Conservation (phyloP, 2,797 vertebrate genomes). For the Morelia viridis region DNA sequence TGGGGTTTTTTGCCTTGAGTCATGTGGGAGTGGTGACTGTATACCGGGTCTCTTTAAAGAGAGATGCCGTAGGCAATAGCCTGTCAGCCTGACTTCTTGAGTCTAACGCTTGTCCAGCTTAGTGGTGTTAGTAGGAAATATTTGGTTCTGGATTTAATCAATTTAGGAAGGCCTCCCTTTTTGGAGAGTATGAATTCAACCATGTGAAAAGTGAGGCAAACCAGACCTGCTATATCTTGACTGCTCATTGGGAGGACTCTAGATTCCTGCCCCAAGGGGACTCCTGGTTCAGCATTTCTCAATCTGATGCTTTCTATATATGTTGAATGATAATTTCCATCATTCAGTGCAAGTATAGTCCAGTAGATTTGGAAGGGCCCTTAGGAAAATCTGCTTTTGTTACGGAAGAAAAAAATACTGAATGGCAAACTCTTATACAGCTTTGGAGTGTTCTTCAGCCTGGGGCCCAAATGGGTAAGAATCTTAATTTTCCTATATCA, state of each 20-base stretch:
- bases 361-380: background rate
- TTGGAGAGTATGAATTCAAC: background rate
- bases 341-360: background rate
- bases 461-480: background rate
- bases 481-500: background rate
- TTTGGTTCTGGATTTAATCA: background rate
- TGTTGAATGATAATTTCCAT: background rate
- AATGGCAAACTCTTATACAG: background rate
- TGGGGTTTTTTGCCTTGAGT: constrained; percentile 20
- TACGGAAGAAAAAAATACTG: background rate
- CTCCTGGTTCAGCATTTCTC: background rate
- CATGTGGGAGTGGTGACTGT: constrained; percentile 10
- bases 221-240: background rate
- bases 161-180: background rate
- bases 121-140: background rate
- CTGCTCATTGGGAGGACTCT: background rate
- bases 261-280: background rate
- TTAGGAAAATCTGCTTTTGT: background rate
- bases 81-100: background rate
- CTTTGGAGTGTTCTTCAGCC: background rate
- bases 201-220: background rate
- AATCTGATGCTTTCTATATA: background rate
- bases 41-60: background rate
- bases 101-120: background rate
- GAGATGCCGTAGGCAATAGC: background rate